Base-by-base conservation (phyloP, 2,888 invertebrate genomes). In the Stictocephala bisonia region DNA sequence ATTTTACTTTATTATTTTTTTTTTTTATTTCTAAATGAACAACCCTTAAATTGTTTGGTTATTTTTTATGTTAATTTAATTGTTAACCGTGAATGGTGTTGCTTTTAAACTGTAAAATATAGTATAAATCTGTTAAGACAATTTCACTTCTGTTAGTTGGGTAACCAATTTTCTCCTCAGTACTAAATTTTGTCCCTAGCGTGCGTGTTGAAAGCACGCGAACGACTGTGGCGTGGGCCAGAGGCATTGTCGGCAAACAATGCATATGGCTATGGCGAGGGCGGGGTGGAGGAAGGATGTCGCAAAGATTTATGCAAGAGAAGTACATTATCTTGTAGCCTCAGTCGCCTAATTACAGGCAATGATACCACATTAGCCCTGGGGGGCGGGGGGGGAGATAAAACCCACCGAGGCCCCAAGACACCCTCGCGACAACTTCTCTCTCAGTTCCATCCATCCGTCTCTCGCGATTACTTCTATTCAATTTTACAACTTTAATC, bases 291-390 rank as follows among this genome's bases (percentile, higher is more conserved):
- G 69, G 69, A 68, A 60, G 73, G 69, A 68, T 69, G 73, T 41
- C 27, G 69, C 67, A 67, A 85, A 85, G 85, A 86, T 86, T 85
- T 85, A 85, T 84, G 83, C 84, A 81, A 82, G 83, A 82, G 84
- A 85, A 86, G 86, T 86, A 86, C 85, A 86, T 86, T 86, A 86
- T 86, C 85, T 86, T 86, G 85, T 85, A 85, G 84, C 85, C 85
- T 85, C 84, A 84, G 84, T 84, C 84, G 85, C 84, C 85, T 86
- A 86, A 86, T 86, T 86, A 86, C 85, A 82, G 85, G 84, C 85
- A 85, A 85, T 85, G 85, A 85, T 85, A 85, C 85, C 85, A 85
- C 85, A 85, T 85, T 85, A 85, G 85, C 84, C 85, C 82, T 58
- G 81, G 82, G 82, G 83, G 84, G 80, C 81, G 80, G 80, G 80